phyloP scores from a whole-genome alignment of 2,797 vertebrate genomes.

The Todus mexicanus region DNA sequence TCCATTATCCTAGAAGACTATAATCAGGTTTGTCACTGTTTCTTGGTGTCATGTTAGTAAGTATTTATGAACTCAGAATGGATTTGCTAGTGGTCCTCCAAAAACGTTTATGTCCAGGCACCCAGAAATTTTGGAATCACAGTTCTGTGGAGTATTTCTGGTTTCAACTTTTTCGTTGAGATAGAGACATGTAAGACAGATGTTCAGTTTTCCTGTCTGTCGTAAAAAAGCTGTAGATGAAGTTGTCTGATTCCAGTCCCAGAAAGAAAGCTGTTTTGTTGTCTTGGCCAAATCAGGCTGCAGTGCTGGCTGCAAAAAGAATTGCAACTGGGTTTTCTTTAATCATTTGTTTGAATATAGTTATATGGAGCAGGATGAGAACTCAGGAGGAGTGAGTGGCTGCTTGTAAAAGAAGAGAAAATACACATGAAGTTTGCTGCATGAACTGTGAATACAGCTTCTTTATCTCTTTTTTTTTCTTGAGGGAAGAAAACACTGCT shows the following conservation, averaged over 20 bases:
- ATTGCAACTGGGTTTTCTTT: background rate
- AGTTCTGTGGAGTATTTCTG: background rate
- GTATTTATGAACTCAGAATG: background rate
- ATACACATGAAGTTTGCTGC: background rate
- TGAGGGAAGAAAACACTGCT: background rate
- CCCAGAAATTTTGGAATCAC: background rate
- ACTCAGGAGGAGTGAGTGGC: background rate
- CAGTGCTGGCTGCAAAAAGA: background rate
- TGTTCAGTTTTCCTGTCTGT: background rate
- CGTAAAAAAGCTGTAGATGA: background rate
- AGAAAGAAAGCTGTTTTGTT: background rate
- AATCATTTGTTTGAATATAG: background rate
- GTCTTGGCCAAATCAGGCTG: background rate
- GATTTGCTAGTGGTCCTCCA: background rate
- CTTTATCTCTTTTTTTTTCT: background rate
- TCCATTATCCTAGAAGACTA: background rate
- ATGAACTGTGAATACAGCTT: background rate
- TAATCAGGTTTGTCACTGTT: background rate
- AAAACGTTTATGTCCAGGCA: background rate
- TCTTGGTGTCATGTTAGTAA: background rate
- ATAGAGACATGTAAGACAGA: background rate
- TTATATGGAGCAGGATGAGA: background rate
- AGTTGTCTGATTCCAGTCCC: background rate
- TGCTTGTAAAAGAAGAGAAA: background rate
- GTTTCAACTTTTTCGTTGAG: background rate